These are phyloP conservation scores for Atherix ibis DNA, from an alignment of 2,888 invertebrate genomes.

Conservation along the genomic window DNA sequence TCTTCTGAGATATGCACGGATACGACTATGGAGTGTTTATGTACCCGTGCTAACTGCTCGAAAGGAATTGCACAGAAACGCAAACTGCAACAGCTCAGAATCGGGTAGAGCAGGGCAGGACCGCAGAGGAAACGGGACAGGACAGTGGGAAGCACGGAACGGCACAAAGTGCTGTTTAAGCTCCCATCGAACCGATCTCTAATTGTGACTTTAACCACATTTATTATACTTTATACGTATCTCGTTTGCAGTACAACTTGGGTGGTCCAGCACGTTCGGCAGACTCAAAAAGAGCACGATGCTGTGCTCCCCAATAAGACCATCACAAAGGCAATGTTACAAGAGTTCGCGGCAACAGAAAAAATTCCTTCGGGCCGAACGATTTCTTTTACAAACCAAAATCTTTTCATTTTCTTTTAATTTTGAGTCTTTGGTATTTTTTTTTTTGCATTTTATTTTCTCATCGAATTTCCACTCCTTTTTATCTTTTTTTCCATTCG, in stretches of 20 bases:
- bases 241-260: conserved; percentile 13
- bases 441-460: no score
- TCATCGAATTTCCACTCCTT: no score
- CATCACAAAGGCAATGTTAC: not conserved
- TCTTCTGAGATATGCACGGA: no score
- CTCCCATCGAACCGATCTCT: conserved; percentile 12
- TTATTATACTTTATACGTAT: conserved; percentile 12
- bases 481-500: no score
- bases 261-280: conserved; percentile 13
- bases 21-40: no score
- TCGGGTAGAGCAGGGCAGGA: conserved; percentile 4
- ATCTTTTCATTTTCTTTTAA: no score
- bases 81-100: conserved; percentile 1
- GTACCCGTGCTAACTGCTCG: no score
- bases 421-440: no score
- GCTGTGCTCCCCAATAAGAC: no score
- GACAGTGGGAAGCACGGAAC: conserved; percentile 3
- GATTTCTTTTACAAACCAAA: no score
- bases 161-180: conserved; percentile 10
- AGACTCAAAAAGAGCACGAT: conserved; percentile 10
- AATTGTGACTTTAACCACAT: conserved; percentile 13
- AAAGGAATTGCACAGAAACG: not conserved
- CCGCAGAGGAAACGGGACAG: not conserved
- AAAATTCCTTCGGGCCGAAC: no score
- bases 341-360: not conserved